Conservation (phyloP, 2,797 vertebrate species). For the Corythornis leucogaster region DNA sequence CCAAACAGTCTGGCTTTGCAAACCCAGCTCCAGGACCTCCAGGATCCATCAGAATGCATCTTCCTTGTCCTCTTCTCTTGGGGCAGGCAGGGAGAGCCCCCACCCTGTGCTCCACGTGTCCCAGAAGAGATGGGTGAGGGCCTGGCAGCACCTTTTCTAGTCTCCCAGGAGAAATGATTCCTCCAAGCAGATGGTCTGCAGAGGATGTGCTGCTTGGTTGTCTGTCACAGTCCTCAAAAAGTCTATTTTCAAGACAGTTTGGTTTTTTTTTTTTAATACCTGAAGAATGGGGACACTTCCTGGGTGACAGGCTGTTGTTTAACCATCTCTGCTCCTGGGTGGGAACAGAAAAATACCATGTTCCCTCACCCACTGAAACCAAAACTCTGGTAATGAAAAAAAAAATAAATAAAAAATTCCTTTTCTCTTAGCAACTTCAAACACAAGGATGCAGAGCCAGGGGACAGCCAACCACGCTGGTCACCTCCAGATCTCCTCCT, state of each 20-base stretch:
- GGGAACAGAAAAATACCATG: background rate
- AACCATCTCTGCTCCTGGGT: background rate
- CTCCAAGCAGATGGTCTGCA: background rate
- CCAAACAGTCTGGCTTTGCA: background rate
- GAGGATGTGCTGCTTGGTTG: background rate
- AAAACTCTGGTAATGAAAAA: background rate
- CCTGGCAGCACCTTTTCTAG: fast-evolving
- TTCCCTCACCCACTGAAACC: background rate
- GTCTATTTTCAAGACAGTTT: background rate
- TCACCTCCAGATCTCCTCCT: background rate
- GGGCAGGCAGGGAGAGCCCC: background rate
- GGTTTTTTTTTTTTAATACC: background rate
- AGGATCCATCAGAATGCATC: background rate
- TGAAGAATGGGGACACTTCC: background rate
- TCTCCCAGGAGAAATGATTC: background rate
- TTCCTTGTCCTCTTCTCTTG: background rate
- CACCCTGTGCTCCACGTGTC: fast-evolving
- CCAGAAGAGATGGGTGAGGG: background rate
- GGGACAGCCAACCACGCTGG: fast-evolving
- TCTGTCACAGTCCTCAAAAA: constrained; percentile 6
- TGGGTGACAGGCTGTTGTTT: background rate
- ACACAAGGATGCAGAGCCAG: background rate
- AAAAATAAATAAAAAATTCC: background rate
- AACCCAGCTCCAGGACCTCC: background rate
- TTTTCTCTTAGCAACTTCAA: background rate